Evolutionary conservation across 2,797 vertebrate genomes (phyloP).

Genomic region (Numenius phaeopus): DNA sequence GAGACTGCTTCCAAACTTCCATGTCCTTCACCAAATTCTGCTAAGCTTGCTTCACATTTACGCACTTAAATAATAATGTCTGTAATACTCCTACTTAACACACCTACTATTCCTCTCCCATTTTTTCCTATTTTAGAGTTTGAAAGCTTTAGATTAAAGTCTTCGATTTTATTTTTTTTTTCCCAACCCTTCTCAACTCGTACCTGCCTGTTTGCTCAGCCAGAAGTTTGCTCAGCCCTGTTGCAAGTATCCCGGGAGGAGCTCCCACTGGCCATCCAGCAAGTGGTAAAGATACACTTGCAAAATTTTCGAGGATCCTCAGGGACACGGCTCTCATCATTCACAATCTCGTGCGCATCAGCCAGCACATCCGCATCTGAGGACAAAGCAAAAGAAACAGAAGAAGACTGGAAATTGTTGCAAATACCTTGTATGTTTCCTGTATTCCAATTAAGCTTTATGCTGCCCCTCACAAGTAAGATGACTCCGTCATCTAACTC

Average conservation of each 20-base stretch:
- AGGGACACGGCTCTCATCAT: too few relatives aligned
- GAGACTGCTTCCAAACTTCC: not conserved
- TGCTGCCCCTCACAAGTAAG: not conserved
- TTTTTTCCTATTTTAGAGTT: not conserved
- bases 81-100: not conserved
- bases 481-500: not conserved
- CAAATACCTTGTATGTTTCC: not conserved
- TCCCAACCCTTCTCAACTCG: not conserved
- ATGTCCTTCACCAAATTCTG: not conserved
- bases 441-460: not conserved
- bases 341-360: too few relatives aligned
- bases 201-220: too few relatives aligned
- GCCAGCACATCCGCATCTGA: conserved; percentile 39
- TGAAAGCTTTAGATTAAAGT: not conserved
- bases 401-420: not conserved
- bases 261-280: too few relatives aligned
- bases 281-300: too few relatives aligned
- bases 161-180: not conserved
- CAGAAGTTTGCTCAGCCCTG: too few relatives aligned
- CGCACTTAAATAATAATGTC: not conserved
- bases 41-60: not conserved
- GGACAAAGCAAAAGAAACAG: not conserved
- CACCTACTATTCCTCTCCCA: not conserved
- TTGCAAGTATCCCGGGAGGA: too few relatives aligned
- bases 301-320: too few relatives aligned